Percentiles rank a stretch among this genome's conserved stretches.
Evolutionary conservation across 2,797 vertebrate genomes (phyloP).

Genomic region (Silurus lanzhouensis): DNA sequence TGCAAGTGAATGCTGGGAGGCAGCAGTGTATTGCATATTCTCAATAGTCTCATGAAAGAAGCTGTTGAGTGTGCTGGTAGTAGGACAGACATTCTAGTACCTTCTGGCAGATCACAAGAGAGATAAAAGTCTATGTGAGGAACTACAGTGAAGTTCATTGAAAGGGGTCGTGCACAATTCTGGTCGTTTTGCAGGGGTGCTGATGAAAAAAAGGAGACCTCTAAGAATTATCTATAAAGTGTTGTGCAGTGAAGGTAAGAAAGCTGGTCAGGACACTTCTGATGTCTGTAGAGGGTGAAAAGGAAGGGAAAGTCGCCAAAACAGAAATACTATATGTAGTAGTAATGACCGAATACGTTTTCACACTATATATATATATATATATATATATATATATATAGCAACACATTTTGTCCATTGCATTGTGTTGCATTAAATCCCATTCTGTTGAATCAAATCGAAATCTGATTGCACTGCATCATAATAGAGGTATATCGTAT

Average conservation of each 20-base stretch:
- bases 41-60: not conserved
- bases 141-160: too few relatives aligned
- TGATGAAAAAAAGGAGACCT: not conserved
- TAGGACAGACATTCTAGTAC: not conserved
- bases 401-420: too few relatives aligned
- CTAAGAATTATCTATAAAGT: too few relatives aligned
- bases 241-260: not conserved
- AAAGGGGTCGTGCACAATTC: not conserved
- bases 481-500: too few relatives aligned
- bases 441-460: too few relatives aligned
- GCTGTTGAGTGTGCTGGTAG: not conserved
- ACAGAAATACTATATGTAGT: too few relatives aligned
- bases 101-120: too few relatives aligned
- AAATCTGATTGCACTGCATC: too few relatives aligned
- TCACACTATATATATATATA: too few relatives aligned
- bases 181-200: not conserved
- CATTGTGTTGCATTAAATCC: too few relatives aligned
- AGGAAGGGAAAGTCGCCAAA: not conserved
- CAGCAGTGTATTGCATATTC: not conserved
- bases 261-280: not conserved
- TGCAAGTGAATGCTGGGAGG: not conserved
- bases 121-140: not conserved
- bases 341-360: too few relatives aligned
- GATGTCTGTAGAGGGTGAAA: not conserved
- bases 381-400: too few relatives aligned